Evolutionary conservation across 2,888 invertebrate species (phyloP), one percentile per base, ranked within the genome.

Genomic region (Eupithecia centaureata): DNA sequence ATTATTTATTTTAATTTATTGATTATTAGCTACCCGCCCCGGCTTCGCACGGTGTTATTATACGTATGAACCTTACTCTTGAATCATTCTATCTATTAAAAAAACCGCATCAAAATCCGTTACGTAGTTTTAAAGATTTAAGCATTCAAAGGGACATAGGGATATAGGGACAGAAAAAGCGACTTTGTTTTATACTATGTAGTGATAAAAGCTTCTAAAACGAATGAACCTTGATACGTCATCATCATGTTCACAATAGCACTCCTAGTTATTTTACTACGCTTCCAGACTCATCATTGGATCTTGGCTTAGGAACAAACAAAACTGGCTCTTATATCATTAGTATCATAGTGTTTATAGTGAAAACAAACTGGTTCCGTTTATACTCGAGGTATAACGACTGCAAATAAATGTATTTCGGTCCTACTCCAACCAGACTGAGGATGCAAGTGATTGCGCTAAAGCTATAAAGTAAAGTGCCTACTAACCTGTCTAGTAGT

Each of bases 331-430:
- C 54, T 22, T 10, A 51, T 35, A 22, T 57, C 47, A 61, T 51
- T 51, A 52, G 0, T 12, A 47, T 47, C 18, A 61, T 28, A 27
- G n/a, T 57, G 57, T 60, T 65, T 61, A 47, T 47, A 33, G 42
- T 63, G 56, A 58, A 65, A 65, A 35, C 33, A 64, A 51, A 64
- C 18, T 51, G 52, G 54, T 18, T 67, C 51, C 25, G 51, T 61
- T 58, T 27, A 57, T 52, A 57, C 27, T 18, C 2, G 58, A 35
- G 56, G 15, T 18, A 61, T 67, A 59, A 62, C 59, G 47, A 65
- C 59, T 59, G 59, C 65, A 47, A 59, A 62, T 68, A 59, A 69
- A 69, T 69, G 15, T 62, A 69, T 64, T 61, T 54, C 65, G 62
- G 52, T 62, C 25, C 42, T 51, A n/a, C 12, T 61, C 38, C 25